Evolutionary conservation across 2,797 vertebrate genomes (phyloP).

Genomic region (Diceros bicornis): DNA sequence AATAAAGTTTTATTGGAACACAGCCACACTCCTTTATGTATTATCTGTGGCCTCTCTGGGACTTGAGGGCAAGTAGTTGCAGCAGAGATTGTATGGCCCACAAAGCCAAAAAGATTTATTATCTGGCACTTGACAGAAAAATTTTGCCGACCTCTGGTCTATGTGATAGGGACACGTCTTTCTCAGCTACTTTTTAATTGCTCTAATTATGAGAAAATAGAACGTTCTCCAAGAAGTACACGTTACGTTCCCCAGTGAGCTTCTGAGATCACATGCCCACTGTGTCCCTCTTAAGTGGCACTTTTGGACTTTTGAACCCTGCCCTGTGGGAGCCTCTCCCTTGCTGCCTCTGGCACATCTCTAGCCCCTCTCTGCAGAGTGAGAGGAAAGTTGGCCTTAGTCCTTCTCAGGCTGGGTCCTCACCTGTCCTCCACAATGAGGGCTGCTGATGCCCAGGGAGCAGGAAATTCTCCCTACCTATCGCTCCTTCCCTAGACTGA

Average conservation of each 20-base stretch:
- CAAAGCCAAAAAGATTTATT: neutral
- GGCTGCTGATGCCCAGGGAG: neutral
- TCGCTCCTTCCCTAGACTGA: neutral
- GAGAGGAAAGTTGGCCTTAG: neutral
- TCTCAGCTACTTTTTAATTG: neutral
- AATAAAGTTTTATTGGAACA: constrained; percentile 45
- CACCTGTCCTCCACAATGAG: neutral
- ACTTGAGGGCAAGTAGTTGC: neutral
- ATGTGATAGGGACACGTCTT: neutral
- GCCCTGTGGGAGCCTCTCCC: neutral
- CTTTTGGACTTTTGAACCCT: neutral
- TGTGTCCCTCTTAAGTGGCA: neutral
- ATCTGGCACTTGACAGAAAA: neutral
- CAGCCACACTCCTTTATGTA: neutral
- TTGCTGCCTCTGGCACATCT: neutral
- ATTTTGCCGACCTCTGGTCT: neutral
- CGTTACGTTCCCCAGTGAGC: neutral
- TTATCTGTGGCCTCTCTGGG: neutral
- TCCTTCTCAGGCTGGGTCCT: neutral
- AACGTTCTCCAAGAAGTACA: neutral
- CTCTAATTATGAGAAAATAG: neutral
- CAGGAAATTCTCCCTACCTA: neutral
- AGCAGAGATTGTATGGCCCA: neutral
- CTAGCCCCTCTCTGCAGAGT: neutral
- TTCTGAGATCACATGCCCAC: too few relatives aligned